phyloP scores from a whole-genome alignment of 2,888 invertebrate genomes.

The Drosophila cognata region DNA sequence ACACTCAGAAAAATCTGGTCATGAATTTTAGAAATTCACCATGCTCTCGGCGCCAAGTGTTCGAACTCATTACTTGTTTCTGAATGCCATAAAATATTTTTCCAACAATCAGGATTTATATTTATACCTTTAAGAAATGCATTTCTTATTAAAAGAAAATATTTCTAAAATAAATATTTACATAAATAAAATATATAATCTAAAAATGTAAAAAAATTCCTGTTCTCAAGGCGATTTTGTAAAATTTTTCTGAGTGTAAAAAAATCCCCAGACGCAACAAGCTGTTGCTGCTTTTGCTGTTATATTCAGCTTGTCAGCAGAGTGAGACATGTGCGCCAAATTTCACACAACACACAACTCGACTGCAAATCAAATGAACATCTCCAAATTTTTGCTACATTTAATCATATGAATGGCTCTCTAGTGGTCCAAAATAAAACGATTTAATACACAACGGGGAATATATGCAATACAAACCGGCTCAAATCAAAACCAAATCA shows the following conservation, averaged over 20 bases:
- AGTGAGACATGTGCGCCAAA: conserved; percentile 23
- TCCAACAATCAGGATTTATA: no score
- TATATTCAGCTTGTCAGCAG: conserved; percentile 24
- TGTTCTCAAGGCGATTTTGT: background rate
- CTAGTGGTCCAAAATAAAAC: conserved; percentile 40
- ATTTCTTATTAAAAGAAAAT: no score
- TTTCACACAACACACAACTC: conserved; percentile 41
- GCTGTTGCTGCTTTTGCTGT: conserved; percentile 5
- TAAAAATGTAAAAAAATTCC: background rate
- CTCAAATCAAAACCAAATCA: conserved; percentile 29
- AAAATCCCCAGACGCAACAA: conserved; percentile 26
- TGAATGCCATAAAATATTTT: no score
- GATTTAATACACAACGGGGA: conserved; percentile 50
- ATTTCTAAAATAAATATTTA: no score
- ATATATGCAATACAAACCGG: conserved; percentile 28
- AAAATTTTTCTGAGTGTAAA: background rate
- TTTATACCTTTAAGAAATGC: no score
- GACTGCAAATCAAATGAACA: background rate
- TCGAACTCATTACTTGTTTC: no score
- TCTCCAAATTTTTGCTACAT: conserved; percentile 47
- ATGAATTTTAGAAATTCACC: background rate
- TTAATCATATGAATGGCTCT: conserved; percentile 58
- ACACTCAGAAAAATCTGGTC: background rate
- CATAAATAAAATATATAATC: no score
- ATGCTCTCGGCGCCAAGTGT: background rate